phyloP scores from a whole-genome alignment of 2,888 invertebrate genomes.

The Hecatera dysodea region DNA sequence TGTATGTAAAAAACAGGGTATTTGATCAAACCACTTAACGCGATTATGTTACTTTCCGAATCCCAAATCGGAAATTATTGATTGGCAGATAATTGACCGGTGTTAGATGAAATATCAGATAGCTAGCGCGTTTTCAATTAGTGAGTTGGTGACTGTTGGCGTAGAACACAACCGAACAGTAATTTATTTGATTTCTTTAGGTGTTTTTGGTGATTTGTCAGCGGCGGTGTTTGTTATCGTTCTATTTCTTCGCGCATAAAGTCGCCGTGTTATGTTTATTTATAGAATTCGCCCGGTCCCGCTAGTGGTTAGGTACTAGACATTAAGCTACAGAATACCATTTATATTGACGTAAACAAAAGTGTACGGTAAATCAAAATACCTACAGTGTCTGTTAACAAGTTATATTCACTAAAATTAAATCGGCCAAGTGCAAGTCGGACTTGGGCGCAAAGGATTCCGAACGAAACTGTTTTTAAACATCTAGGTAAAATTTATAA shows the following conservation, averaged over 20 bases:
- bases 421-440: too few relatives aligned
- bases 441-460: too few relatives aligned
- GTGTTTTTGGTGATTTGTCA: constrained; percentile 10
- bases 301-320: constrained; percentile 1
- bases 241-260: background rate
- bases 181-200: background rate
- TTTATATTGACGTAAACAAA: too few relatives aligned
- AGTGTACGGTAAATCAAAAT: too few relatives aligned
- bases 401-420: background rate
- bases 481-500: too few relatives aligned
- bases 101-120: constrained; percentile 35
- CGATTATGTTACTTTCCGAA: constrained; percentile 26
- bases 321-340: too few relatives aligned
- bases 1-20: background rate
- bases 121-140: constrained; percentile 21
- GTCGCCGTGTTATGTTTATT: constrained; percentile 5
- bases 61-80: constrained; percentile 36
- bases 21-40: background rate
- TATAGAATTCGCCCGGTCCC: constrained; percentile 1
- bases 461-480: too few relatives aligned
- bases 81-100: constrained; percentile 42
- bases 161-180: constrained; percentile 1
- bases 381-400: background rate
- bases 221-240: constrained; percentile 2
- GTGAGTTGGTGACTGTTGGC: background rate